Evolutionary conservation across 2,888 invertebrate species (phyloP), one percentile per base, ranked within the genome.

Genomic region (Eucera pruinosa): DNA sequence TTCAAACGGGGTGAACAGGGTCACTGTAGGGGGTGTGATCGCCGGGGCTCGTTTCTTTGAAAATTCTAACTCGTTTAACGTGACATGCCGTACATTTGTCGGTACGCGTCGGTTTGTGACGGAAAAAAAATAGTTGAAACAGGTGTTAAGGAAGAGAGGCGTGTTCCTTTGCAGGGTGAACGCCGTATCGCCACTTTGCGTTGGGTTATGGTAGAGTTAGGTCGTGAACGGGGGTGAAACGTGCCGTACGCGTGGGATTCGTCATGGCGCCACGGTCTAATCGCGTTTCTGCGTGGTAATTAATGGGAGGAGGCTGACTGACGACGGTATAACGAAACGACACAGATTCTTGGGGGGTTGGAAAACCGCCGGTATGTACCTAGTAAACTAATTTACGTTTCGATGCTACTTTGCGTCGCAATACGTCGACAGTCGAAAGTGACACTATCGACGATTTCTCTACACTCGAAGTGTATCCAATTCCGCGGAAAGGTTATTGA

Each of bases 131-230:
- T 1, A 1, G 48, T 79, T 64, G 74, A 83, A 91, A 90, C 91
- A 91, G 91, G 91, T 91, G 91, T 90, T 84, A 33, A 70, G 71
- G 82, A 68, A 84, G 36, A 89, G 85, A 81, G 87, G 87, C 87
- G 86, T 83, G 87, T 82, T 81, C 74, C 73, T 52, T 52, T 62
- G 71, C 81, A 80, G 89, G 89, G 89, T 88, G 88, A 87, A 89
- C 88, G 87, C 13, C 87, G 88, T 88, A 90, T 89, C 86, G 89
- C 88, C 87, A 91, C 89, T 90, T 90, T 89, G 87, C 86, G 86
- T 77, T 82, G 79, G 82, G 81, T 88, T 88, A 86, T 78, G 83
- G 70, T 71, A 78, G 80, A 82, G 76, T 80, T 71, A 71, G 78
- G 62, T 75, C 68, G 55, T 48, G 64, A 48, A 27, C 20, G 62